A percentile compares a stretch with the other conserved stretches of the same genome.
Evolutionary conservation across 2,797 vertebrate genomes (phyloP).

Genomic region (Peromyscus melanophrys): DNA sequence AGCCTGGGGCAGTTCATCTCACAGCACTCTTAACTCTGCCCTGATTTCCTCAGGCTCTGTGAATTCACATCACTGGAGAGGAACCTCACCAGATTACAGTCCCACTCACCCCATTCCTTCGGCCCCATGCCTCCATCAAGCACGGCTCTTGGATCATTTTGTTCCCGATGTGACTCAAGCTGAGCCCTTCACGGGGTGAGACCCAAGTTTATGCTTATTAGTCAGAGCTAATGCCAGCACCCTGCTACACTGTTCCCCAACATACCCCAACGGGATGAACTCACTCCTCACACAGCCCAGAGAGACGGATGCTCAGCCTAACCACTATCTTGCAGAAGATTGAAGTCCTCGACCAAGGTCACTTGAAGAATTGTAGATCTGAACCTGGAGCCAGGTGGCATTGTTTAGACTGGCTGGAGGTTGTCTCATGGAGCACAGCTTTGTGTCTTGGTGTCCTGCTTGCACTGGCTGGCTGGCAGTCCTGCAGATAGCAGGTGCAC

Average conservation of each 20-base stretch:
- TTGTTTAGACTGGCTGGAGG: not conserved
- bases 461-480: not conserved
- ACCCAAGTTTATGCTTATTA: not conserved
- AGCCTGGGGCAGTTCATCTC: not conserved
- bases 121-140: not conserved
- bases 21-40: not conserved
- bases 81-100: not conserved
- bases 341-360: not conserved
- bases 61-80: rapidly evolving
- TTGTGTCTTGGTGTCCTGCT: rapidly evolving
- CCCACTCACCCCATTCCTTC: not conserved
- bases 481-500: rapidly evolving
- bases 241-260: not conserved
- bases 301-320: rapidly evolving
- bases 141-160: not conserved
- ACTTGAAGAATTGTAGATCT: not conserved
- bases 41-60: not conserved
- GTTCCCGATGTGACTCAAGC: not conserved
- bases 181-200: not conserved
- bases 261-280: not conserved
- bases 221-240: not conserved
- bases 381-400: not conserved
- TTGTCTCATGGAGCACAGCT: not conserved
- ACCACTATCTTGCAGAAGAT: not conserved
- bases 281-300: not conserved